phyloP scores from a whole-genome alignment of 2,888 invertebrate species.

The Oscheius sp. region DNA sequence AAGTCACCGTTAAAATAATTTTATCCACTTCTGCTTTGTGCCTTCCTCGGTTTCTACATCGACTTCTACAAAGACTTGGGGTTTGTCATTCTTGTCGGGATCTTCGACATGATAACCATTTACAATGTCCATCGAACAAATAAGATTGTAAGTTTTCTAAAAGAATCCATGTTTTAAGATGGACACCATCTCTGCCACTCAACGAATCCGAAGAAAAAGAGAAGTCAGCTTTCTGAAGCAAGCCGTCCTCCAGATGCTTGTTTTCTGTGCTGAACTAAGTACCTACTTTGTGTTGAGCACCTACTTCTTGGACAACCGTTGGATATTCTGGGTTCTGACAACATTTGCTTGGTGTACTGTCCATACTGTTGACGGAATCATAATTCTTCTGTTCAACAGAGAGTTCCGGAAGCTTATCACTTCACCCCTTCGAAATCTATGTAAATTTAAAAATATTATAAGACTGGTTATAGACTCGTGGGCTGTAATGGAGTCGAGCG shows the following conservation, averaged over 20 bases:
- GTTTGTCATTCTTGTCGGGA: slow-evolving; percentile 22
- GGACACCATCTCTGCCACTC: background rate
- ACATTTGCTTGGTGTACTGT: slow-evolving; percentile 37
- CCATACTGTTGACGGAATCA: slow-evolving; percentile 37
- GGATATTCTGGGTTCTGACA: slow-evolving; percentile 34
- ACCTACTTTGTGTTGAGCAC: slow-evolving; percentile 37
- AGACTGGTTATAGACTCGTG: too few relatives aligned
- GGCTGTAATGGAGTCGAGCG: too few relatives aligned
- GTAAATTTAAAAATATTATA: too few relatives aligned
- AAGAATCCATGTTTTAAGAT: background rate
- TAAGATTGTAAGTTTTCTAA: background rate
- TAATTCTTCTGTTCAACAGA: slow-evolving; percentile 19
- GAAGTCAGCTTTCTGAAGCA: slow-evolving; percentile 28
- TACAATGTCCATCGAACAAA: slow-evolving; percentile 28
- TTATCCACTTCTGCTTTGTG: slow-evolving; percentile 10
- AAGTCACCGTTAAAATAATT: background rate
- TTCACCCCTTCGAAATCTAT: background rate
- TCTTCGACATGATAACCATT: slow-evolving; percentile 31
- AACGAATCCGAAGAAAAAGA: background rate
- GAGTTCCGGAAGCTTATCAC: slow-evolving; percentile 26
- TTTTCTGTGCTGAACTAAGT: slow-evolving; percentile 41
- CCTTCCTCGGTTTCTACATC: slow-evolving; percentile 29
- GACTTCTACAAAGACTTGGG: slow-evolving; percentile 34
- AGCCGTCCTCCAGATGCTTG: slow-evolving; percentile 34
- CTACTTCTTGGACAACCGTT: slow-evolving; percentile 27